Evolutionary conservation across 2,888 invertebrate species (phyloP).

Genomic region (Trachelus tabidus): DNA sequence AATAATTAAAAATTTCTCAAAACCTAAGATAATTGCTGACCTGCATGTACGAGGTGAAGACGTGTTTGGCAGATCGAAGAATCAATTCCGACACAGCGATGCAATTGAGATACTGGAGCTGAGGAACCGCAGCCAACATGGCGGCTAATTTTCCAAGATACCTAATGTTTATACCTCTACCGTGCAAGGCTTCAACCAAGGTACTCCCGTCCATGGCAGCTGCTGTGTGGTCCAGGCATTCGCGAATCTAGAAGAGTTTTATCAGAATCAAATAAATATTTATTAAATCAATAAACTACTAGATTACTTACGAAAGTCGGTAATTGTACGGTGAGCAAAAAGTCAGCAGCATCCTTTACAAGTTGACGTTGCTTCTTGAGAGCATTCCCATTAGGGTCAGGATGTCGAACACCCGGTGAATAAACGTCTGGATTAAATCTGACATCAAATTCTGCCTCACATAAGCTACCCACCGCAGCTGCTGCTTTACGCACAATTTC

Average conservation of each 20-base stretch:
- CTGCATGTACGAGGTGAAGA: slow-evolving; percentile 92
- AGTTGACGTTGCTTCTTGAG: slow-evolving; percentile 87
- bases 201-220: slow-evolving; percentile 96
- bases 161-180: slow-evolving; percentile 95
- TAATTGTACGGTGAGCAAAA: slow-evolving; percentile 92
- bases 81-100: slow-evolving; percentile 93
- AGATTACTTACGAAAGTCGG: slow-evolving; percentile 85
- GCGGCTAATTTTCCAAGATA: slow-evolving; percentile 94
- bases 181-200: slow-evolving; percentile 92
- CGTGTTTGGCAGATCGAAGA: slow-evolving; percentile 90
- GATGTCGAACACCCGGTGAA: slow-evolving; percentile 92
- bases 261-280: background rate
- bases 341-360: slow-evolving; percentile 95
- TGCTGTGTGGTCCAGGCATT: slow-evolving; percentile 89
- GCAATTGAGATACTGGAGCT: slow-evolving; percentile 87
- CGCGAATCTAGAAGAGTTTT: slow-evolving; percentile 77
- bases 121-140: slow-evolving; percentile 80
- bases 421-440: slow-evolving; percentile 99
- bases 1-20: background rate
- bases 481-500: slow-evolving; percentile 92
- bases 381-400: slow-evolving; percentile 75
- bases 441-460: slow-evolving; percentile 96
- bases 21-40: slow-evolving; percentile 54
- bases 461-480: slow-evolving; percentile 90
- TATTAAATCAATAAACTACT: background rate